Conservation (phyloP, 2,113 vertebrate species). For the Nyctereutes procyonoides region DNA sequence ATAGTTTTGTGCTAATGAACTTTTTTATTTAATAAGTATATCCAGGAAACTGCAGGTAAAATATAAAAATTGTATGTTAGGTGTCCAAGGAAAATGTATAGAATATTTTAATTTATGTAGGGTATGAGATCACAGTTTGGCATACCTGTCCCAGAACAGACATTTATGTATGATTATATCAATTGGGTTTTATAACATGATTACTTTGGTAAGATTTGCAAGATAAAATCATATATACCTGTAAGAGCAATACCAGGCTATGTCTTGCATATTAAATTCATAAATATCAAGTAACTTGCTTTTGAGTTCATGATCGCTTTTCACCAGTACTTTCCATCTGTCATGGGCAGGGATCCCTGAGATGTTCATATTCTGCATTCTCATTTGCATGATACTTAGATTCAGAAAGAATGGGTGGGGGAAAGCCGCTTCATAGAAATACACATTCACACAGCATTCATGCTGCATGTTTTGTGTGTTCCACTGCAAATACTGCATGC, state of each 20-base stretch:
- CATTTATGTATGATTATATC: not conserved
- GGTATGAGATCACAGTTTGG: conserved; percentile 52
- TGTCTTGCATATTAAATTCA: conserved; percentile 25
- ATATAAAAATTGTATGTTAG: conserved; percentile 53
- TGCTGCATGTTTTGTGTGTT: conserved; percentile 51
- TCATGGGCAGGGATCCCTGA: conserved; percentile 41
- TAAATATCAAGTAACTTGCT: conserved; percentile 52
- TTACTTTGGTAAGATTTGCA: conserved; percentile 41
- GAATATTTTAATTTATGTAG: conserved; percentile 55
- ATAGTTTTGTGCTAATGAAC: conserved; percentile 43
- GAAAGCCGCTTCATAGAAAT: not conserved
- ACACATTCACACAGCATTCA: conserved; percentile 59
- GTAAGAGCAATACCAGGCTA: conserved; percentile 35
- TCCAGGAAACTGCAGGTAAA: conserved; percentile 67
- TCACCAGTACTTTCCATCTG: conserved; percentile 40
- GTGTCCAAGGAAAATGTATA: conserved; percentile 71
- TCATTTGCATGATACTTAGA: not conserved
- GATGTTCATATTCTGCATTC: conserved; percentile 35
- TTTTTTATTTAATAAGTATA: conserved; percentile 69
- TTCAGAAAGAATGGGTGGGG: not conserved
- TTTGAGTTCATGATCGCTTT: not conserved
- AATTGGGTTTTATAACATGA: conserved; percentile 46
- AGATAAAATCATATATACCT: conserved; percentile 3
- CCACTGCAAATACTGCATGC: conserved; percentile 46
- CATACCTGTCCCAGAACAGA: conserved; percentile 45